phyloP scores from a whole-genome alignment of 2,888 invertebrate genomes.

The Ceriagrion tenellum region DNA sequence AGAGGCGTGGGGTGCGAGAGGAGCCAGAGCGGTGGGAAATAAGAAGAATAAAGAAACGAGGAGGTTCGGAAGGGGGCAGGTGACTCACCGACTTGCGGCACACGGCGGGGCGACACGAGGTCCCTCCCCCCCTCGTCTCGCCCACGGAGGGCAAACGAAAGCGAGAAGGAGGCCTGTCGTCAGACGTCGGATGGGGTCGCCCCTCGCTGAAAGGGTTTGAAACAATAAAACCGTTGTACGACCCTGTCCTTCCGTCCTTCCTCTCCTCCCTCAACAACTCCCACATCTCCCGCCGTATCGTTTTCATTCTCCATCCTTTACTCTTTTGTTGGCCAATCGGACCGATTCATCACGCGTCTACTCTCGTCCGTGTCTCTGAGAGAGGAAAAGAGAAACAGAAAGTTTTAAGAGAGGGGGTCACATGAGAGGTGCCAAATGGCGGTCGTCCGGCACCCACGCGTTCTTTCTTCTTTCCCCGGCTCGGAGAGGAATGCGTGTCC shows the following conservation, averaged over 20 bases:
- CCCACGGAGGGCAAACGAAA: not conserved
- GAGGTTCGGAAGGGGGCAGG: not conserved
- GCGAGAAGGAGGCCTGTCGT: not conserved
- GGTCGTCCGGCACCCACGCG: not conserved
- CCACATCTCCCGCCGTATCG: not conserved
- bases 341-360: not conserved
- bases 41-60: not conserved
- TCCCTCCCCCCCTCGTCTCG: not conserved
- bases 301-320: not conserved
- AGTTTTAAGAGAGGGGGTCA: not conserved
- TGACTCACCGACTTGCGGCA: not conserved
- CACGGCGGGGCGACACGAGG: not conserved
- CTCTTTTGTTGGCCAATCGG: not conserved
- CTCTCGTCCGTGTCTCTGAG: not conserved
- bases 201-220: not conserved
- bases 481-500: not conserved
- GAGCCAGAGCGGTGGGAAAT: not conserved
- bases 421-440: not conserved
- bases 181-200: slow-evolving; percentile 2
- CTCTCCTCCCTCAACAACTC: not conserved
- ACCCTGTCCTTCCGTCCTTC: not conserved
- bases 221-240: slow-evolving; percentile 24
- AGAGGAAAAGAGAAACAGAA: slow-evolving; percentile 11
- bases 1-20: not conserved
- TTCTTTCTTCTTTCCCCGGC: not conserved